A percentile compares a stretch with the other conserved stretches of the same genome.
Evolutionary conservation across 2,888 invertebrate species (phyloP).

Genomic region (Tetragonula carbonaria): DNA sequence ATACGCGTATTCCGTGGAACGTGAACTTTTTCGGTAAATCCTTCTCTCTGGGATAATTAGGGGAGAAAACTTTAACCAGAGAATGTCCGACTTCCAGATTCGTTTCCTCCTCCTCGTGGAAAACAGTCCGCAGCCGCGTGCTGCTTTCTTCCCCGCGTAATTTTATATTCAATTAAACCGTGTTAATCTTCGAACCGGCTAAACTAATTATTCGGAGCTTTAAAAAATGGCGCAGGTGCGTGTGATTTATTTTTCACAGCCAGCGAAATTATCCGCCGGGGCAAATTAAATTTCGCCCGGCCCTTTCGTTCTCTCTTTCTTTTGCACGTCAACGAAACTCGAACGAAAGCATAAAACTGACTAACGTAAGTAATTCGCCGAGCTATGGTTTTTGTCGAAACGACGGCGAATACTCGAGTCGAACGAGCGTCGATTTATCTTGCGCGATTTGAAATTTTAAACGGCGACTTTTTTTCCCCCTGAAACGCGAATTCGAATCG

Average conservation of each 20-base stretch:
- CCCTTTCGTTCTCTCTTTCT: background rate
- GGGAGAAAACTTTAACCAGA: conserved; percentile 36
- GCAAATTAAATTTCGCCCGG: background rate
- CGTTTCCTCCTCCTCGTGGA: conserved; percentile 5
- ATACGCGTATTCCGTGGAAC: conserved; percentile 10
- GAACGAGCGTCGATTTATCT: background rate
- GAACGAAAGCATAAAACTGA: background rate
- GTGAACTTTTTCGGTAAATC: conserved; percentile 42
- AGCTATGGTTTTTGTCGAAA: background rate
- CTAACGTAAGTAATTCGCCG: background rate
- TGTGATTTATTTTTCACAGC: background rate
- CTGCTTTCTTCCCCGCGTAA: background rate
- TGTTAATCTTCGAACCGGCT: background rate
- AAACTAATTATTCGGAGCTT: background rate
- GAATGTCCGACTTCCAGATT: conserved; percentile 21
- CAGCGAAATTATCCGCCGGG: background rate
- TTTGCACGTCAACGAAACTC: background rate
- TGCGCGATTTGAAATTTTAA: background rate
- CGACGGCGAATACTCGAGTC: background rate
- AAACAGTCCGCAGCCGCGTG: background rate
- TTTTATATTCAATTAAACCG: conserved; percentile 23
- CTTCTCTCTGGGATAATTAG: conserved; percentile 39
- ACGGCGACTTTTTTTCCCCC: background rate
- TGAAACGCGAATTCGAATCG: background rate
- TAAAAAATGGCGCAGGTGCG: background rate